Evolutionary conservation across 2,888 invertebrate species (phyloP).

Genomic region (Koerneria pararmatus): DNA sequence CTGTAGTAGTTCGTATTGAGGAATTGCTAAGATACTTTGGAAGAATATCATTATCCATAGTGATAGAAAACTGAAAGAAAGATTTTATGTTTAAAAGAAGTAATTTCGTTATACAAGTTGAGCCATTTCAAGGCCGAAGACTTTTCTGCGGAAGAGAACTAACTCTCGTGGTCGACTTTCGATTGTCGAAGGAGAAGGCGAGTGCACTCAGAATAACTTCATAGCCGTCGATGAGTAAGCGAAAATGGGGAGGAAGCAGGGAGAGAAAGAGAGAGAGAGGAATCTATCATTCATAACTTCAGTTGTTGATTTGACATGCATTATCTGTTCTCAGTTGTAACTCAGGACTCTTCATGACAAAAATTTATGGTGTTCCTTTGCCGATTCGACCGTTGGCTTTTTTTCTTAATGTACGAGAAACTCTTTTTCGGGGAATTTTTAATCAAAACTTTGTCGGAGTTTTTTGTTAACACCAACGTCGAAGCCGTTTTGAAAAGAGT

Average conservation of each 20-base stretch:
- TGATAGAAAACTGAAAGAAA: not conserved
- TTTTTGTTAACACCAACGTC: too few species aligned
- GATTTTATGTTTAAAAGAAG: not conserved
- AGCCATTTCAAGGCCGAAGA: constrained; percentile 14
- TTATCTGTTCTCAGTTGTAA: too few species aligned
- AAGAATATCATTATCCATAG: not conserved
- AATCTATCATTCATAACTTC: not conserved
- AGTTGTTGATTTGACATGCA: too few species aligned
- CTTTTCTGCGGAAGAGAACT: constrained; percentile 21
- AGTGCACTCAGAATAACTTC: constrained; percentile 18
- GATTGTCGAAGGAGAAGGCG: constrained; percentile 13
- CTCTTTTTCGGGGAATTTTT: too few species aligned
- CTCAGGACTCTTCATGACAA: too few species aligned
- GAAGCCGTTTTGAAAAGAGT: too few species aligned
- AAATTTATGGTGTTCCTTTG: too few species aligned
- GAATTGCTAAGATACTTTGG: not conserved
- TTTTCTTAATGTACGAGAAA: too few species aligned
- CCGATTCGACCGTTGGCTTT: too few species aligned
- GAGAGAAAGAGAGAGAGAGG: not conserved
- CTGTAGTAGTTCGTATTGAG: too few species aligned
- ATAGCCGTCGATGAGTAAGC: not conserved
- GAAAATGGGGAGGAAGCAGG: not conserved
- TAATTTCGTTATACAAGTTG: not conserved
- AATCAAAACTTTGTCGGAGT: too few species aligned
- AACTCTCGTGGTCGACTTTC: constrained; percentile 20